Conservation (phyloP, 2,888 invertebrate species). For the Oscheius onirici region DNA sequence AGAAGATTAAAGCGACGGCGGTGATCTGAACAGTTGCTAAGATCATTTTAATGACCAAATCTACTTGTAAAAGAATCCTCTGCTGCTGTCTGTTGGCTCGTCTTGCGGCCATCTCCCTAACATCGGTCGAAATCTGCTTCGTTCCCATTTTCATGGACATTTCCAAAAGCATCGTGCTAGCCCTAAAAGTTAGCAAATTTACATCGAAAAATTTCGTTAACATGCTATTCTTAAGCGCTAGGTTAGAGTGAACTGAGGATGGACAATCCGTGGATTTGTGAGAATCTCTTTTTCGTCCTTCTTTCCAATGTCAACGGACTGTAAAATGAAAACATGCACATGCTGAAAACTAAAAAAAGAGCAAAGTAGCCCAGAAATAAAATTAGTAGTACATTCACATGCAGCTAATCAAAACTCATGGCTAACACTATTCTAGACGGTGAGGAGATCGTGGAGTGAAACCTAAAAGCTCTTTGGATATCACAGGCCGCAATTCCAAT, state of each 20-base stretch:
- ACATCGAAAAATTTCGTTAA: neutral
- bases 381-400: conserved; percentile 1
- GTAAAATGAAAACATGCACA: neutral
- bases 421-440: conserved; percentile 58
- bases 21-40: conserved; percentile 62
- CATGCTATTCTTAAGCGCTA: conserved; percentile 5
- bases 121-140: conserved; percentile 57
- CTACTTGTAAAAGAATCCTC: conserved; percentile 66
- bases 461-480: conserved; percentile 40
- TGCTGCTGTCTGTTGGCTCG: conserved; percentile 68
- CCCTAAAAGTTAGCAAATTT: conserved; percentile 49
- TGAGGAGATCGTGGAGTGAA: conserved; percentile 51
- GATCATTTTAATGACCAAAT: neutral
- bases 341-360: neutral
- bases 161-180: conserved; percentile 68
- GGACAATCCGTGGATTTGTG: conserved; percentile 12
- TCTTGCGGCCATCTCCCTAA: conserved; percentile 63
- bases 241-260: conserved; percentile 7
- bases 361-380: neutral
- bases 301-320: conserved; percentile 21
- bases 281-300: neutral
- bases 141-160: conserved; percentile 71
- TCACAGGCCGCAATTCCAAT: neutral
- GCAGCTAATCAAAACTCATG: conserved; percentile 32
- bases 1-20: conserved; percentile 70